Evolutionary conservation across 2,888 invertebrate genomes (phyloP).

Genomic region (Drosophila suboccidentalis): DNA sequence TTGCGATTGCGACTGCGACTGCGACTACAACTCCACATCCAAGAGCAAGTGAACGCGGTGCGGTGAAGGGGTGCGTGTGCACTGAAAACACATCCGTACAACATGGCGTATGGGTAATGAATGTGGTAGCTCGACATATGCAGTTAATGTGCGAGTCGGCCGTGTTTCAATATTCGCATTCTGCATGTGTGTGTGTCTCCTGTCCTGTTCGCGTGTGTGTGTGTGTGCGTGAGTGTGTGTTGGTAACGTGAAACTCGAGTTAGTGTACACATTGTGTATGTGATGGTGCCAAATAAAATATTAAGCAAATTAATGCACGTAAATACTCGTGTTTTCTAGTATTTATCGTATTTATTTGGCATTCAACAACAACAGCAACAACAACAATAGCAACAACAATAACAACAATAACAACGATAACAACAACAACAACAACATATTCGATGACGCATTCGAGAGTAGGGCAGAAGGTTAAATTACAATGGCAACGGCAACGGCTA

Average conservation of each 20-base stretch:
- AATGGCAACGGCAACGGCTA: slow-evolving; percentile 52
- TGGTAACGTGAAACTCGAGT: slow-evolving; percentile 15
- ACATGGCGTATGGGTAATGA: slow-evolving; percentile 68
- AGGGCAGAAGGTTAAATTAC: slow-evolving; percentile 83
- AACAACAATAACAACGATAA: slow-evolving; percentile 33
- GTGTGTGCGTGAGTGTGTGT: slow-evolving; percentile 31
- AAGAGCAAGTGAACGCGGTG: slow-evolving; percentile 13
- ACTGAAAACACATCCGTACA: slow-evolving; percentile 58
- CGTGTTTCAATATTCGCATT: slow-evolving; percentile 47
- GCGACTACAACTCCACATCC: slow-evolving; percentile 2
- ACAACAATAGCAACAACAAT: too few relatives aligned
- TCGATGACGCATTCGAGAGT: slow-evolving; percentile 84
- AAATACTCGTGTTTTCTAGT: slow-evolving; percentile 35
- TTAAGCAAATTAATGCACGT: slow-evolving; percentile 63
- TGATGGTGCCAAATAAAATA: slow-evolving; percentile 65
- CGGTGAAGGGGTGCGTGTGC: slow-evolving; percentile 54
- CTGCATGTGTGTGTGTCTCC: slow-evolving; percentile 21
- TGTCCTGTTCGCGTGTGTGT: slow-evolving; percentile 28
- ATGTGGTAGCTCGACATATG: slow-evolving; percentile 59
- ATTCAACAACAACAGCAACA: slow-evolving; percentile 28
- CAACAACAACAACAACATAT: slow-evolving; percentile 42
- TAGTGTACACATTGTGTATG: slow-evolving; percentile 12
- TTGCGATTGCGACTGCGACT: slow-evolving; percentile 11
- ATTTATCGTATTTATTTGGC: slow-evolving; percentile 33
- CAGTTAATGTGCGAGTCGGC: slow-evolving; percentile 57